A percentile compares a stretch with the other conserved stretches of the same genome.
Evolutionary conservation across 2,113 vertebrate species (phyloP).

Genomic region (Polypterus bichir): DNA sequence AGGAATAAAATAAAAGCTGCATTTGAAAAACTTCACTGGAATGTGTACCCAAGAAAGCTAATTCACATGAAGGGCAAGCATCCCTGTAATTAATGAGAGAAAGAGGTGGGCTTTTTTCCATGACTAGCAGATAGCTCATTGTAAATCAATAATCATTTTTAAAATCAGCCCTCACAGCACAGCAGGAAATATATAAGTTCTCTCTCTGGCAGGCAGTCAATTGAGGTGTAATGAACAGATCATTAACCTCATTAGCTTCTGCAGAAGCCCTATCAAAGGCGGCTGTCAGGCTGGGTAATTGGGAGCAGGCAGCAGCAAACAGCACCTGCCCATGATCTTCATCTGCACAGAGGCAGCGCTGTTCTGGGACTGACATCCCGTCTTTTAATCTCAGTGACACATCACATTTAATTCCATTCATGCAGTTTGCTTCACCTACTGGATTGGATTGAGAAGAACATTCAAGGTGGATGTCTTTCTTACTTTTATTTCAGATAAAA

Average conservation of each 20-base stretch:
- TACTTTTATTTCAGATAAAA: too few species aligned
- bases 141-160: conserved; percentile 3
- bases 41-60: too few species aligned
- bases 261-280: not conserved
- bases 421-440: too few species aligned
- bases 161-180: conserved; percentile 2
- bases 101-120: not conserved
- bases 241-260: conserved; percentile 4
- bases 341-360: too few species aligned
- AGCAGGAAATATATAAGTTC: not conserved
- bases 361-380: too few species aligned
- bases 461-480: too few species aligned
- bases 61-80: too few species aligned
- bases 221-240: conserved; percentile 4
- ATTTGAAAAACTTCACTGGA: too few species aligned
- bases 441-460: too few species aligned
- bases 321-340: not conserved
- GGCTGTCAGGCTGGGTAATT: not conserved
- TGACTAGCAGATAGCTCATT: not conserved
- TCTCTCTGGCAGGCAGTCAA: conserved; percentile 3
- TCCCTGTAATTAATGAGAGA: not conserved
- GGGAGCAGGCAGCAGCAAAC: not conserved
- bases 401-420: too few species aligned
- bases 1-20: too few species aligned
- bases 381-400: too few species aligned